Evolutionary conservation across 2,888 invertebrate species (phyloP).

Genomic region (Mayetiola destructor): DNA sequence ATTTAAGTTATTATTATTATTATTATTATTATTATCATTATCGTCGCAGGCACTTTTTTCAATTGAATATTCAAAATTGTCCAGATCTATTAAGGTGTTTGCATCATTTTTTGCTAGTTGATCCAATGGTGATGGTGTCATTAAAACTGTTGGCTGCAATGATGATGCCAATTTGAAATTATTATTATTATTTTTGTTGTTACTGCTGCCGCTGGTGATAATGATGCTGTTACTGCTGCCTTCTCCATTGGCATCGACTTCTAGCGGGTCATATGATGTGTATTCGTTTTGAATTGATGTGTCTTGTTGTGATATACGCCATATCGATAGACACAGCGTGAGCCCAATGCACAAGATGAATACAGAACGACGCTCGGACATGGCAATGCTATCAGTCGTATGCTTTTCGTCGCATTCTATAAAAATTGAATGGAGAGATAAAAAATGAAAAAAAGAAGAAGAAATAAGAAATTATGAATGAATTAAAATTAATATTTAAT

Average conservation of each 20-base stretch:
- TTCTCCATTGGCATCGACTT: too few species aligned
- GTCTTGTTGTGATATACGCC: constrained; percentile 33
- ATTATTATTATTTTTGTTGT: constrained; percentile 1
- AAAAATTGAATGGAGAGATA: background rate
- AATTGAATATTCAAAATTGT: constrained; percentile 46
- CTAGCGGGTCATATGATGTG: constrained; percentile 2
- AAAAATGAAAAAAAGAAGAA: background rate
- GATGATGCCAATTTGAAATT: constrained; percentile 12
- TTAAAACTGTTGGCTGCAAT: constrained; percentile 17
- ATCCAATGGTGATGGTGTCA: constrained; percentile 15
- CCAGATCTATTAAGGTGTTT: constrained; percentile 41
- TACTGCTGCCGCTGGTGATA: background rate
- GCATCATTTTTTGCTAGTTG: constrained; percentile 26
- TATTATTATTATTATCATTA: constrained; percentile 26
- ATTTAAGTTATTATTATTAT: constrained; percentile 31
- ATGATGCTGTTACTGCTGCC: background rate
- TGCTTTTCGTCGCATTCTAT: constrained; percentile 4
- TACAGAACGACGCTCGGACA: constrained; percentile 33
- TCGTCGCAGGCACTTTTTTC: constrained; percentile 42
- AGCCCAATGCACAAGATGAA: constrained; percentile 31
- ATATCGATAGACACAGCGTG: constrained; percentile 31
- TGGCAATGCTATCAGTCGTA: constrained; percentile 21
- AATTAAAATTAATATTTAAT: background rate
- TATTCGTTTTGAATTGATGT: constrained; percentile 23
- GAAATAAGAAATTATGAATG: background rate